Evolutionary conservation across 2,797 vertebrate genomes (phyloP), one percentile per base, ranked within the genome.

Genomic region (Hapalemur alaotrensis): DNA sequence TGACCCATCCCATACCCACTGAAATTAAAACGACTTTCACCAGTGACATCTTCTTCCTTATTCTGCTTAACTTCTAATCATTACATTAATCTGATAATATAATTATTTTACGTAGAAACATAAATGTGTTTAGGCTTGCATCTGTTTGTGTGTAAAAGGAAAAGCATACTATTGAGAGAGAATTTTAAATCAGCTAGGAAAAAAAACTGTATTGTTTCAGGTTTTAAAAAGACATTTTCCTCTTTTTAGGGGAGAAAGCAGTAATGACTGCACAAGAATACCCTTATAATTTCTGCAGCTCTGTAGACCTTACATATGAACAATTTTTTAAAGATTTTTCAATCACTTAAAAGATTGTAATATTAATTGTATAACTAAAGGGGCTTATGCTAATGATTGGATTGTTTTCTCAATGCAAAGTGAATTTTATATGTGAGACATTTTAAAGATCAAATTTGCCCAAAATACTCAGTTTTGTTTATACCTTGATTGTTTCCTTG

Each of bases 21-120:
- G 90, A 99, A 99, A 98, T 99, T 99, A 98, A 99, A 99, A 69
- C 99, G 99, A 73, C 99, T 99, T 82, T 99, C 99, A 87, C 99
- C 99, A 97, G 98, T 96, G 93, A 98, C 98, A 59, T 99, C 99
- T 0, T 99, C 99, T 96, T 99, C 99, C 99, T 25, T 59, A 59
- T 28, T 59, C 57, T 59, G 23, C 8, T 57, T 25, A 59, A 59
- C 57, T 41, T 73, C 92, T 30, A 57, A 30, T 63, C 41, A 76
- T 75, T 92, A 63, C 11, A 50, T 38, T 82, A 76, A 35, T 84
- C 15, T 76, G 76, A 48, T 79, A 41, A 87, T 78, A 3, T 32
- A 93, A 95, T 59, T 95, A 96, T 81, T 87, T 80, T 92, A 73
- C 7, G 50, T 38, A 69, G 78, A 73, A 48, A 59, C 18, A 9